These are phyloP conservation scores for Nephrotoma flavescens DNA, from an alignment of 2,888 invertebrate genomes.

Conservation along the genomic window DNA sequence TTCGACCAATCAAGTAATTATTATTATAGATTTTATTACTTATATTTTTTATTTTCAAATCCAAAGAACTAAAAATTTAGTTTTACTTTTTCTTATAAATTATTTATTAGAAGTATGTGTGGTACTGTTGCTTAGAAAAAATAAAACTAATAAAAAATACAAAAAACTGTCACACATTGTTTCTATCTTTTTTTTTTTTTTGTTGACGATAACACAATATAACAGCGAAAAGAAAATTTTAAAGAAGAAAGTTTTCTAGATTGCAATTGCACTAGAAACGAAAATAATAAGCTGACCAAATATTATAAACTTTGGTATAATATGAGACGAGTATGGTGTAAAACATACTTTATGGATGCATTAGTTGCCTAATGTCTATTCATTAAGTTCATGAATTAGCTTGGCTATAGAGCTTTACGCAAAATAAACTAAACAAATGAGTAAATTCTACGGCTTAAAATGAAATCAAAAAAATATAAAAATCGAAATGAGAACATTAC, in stretches of 20 bases:
- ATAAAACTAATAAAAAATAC: not conserved
- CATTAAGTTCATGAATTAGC: not conserved
- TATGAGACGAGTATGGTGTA: not conserved
- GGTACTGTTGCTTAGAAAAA: not conserved
- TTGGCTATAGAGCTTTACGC: not conserved
- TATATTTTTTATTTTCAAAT: not conserved
- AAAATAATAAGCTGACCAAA: not conserved
- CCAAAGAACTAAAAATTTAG: not conserved
- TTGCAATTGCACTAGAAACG: not conserved
- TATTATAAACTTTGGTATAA: not conserved
- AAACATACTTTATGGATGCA: not conserved
- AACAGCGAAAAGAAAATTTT: not conserved
- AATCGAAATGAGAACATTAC: slow-evolving; percentile 2
- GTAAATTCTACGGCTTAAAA: not conserved
- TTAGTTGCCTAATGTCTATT: not conserved
- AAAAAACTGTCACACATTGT: not conserved
- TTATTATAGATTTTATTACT: not conserved
- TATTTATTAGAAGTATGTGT: not conserved
- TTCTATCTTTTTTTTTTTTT: not conserved
- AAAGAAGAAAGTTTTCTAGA: not conserved
- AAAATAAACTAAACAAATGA: not conserved
- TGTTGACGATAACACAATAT: not conserved
- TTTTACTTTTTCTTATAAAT: slow-evolving; percentile 1
- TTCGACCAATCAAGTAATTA: not conserved
- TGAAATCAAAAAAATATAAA: not conserved